A percentile compares a stretch with the other conserved stretches of the same genome.
These are phyloP conservation scores for Eleutherodactylus coqui DNA, from an alignment of 2,797 vertebrate genomes.

Conservation along the genomic window DNA sequence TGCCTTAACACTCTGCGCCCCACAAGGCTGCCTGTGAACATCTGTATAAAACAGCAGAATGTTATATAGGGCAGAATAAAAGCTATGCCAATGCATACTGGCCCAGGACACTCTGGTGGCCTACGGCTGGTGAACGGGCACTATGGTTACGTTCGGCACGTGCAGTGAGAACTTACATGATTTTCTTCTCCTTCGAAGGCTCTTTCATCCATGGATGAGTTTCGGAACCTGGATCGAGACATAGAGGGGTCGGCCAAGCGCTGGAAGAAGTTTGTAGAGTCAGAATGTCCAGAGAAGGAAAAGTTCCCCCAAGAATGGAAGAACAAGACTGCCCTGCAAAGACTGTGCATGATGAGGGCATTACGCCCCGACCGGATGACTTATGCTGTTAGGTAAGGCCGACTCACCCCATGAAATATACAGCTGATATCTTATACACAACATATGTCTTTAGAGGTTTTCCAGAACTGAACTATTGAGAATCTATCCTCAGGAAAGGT, in stretches of 20 bases:
- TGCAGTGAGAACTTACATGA: too few species aligned
- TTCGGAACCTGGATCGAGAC: conserved; percentile 90
- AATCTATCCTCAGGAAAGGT: too few species aligned
- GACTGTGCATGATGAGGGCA: conserved; percentile 90
- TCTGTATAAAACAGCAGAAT: too few species aligned
- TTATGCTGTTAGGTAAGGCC: conserved; percentile 84
- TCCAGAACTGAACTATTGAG: background rate
- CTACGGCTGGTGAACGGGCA: too few species aligned
- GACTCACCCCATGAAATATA: background rate
- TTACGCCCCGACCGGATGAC: conserved; percentile 90
- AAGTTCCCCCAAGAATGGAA: conserved; percentile 97
- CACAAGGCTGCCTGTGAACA: too few species aligned
- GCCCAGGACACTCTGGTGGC: too few species aligned
- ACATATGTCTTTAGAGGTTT: too few species aligned
- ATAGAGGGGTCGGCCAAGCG: conserved; percentile 92
- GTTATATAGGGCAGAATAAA: too few species aligned
- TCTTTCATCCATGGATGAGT: conserved; percentile 89
- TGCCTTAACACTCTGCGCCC: too few species aligned
- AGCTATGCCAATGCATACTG: background rate
- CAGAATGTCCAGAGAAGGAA: conserved; percentile 92
- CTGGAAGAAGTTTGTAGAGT: conserved; percentile 95
- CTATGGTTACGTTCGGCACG: too few species aligned
- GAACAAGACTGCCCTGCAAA: conserved; percentile 88
- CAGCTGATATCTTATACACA: too few species aligned
- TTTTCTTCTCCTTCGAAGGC: conserved; percentile 74